These are phyloP conservation scores for Rissa tridactyla DNA, from an alignment of 2,113 vertebrate genomes.

Conservation along the genomic window DNA sequence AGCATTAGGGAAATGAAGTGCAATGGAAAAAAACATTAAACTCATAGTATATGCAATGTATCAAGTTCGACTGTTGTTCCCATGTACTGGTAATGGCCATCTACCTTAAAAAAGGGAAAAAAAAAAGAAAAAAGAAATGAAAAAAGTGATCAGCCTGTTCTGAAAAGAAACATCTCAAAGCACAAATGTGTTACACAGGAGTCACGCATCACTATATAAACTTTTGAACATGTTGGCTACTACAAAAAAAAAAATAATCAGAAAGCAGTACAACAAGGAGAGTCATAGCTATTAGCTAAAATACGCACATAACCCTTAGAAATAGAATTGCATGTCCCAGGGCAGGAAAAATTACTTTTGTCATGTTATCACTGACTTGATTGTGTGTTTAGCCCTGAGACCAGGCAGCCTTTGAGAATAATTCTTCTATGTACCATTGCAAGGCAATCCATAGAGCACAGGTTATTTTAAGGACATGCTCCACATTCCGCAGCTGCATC, in stretches of 20 bases:
- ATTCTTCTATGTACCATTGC: neutral
- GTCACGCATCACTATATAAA: neutral
- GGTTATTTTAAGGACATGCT: neutral
- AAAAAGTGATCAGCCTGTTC: neutral
- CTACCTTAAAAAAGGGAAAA: neutral
- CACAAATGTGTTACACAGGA: neutral
- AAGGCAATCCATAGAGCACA: neutral
- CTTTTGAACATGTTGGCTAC: neutral
- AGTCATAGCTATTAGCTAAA: neutral
- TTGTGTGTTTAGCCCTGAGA: neutral
- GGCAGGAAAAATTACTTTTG: neutral
- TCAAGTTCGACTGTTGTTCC: conserved; percentile 27
- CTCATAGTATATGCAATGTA: conserved; percentile 45
- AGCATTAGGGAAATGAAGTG: conserved; percentile 61
- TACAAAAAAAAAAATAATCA: neutral
- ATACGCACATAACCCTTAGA: neutral
- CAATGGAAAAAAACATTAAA: conserved; percentile 52
- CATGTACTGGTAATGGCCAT: conserved; percentile 18
- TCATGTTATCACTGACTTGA: neutral
- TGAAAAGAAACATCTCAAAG: neutral
- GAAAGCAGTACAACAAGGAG: neutral
- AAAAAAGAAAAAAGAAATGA: no score
- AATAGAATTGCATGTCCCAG: neutral
- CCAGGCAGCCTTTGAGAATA: neutral
- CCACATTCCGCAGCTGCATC: neutral